Evolutionary conservation across 2,113 vertebrate species (phyloP).

Genomic region (Mesocricetus auratus): DNA sequence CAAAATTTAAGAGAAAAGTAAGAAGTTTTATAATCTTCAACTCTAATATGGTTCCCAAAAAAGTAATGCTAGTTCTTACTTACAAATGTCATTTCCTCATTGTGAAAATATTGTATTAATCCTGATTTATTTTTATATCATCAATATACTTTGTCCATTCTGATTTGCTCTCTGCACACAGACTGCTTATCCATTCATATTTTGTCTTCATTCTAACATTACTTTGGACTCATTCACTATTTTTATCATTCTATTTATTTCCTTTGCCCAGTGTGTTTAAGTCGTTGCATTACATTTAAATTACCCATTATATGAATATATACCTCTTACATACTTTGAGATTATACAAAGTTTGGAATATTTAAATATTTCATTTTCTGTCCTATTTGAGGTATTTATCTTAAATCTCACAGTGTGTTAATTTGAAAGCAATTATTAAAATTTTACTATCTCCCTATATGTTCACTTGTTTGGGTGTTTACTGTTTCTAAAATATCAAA

Average conservation of each 20-base stretch:
- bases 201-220: background rate
- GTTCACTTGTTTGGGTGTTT: background rate
- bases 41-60: background rate
- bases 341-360: background rate
- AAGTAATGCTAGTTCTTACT: background rate
- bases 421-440: background rate
- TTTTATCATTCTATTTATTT: background rate
- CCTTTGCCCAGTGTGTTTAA: background rate
- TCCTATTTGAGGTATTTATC: background rate
- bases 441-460: background rate
- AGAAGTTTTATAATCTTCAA: background rate
- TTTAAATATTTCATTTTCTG: background rate
- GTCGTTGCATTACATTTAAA: background rate
- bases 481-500: background rate
- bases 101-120: background rate
- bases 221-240: background rate
- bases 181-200: background rate
- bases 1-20: background rate
- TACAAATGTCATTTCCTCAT: background rate
- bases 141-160: background rate
- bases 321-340: background rate
- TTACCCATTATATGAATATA: background rate
- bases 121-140: background rate
- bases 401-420: background rate
- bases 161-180: background rate